Conservation (phyloP, 2,113 vertebrate species). For the Strix aluco region DNA sequence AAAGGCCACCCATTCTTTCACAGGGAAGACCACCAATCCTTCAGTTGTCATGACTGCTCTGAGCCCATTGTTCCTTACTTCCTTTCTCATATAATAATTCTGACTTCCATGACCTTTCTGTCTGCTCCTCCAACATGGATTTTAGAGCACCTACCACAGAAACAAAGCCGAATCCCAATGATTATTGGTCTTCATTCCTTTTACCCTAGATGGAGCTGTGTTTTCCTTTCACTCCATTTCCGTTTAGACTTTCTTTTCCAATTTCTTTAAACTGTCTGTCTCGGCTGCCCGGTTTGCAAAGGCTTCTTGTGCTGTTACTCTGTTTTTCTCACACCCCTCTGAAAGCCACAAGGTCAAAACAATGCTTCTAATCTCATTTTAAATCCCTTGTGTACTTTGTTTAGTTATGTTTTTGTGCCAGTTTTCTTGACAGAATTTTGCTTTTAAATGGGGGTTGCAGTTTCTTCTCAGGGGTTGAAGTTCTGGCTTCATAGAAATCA, state of each 20-base stretch:
- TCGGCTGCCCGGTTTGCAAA: neutral
- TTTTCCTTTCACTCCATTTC: constrained; percentile 50
- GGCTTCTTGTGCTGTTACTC: neutral
- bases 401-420: constrained; percentile 28
- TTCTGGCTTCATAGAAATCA: neutral
- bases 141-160: constrained; percentile 50
- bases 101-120: constrained; percentile 63
- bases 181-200: constrained; percentile 18
- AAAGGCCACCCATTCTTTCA: constrained; percentile 44
- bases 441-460: neutral
- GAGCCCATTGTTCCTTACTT: constrained; percentile 57
- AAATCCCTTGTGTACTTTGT: constrained; percentile 41
- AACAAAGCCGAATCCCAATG: constrained; percentile 17
- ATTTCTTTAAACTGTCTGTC: neutral
- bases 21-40: constrained; percentile 43
- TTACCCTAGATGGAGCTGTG: neutral
- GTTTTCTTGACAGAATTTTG: constrained; percentile 22
- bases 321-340: constrained; percentile 30
- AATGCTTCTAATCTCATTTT: constrained; percentile 50
- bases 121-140: constrained; percentile 39
- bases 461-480: constrained; percentile 11
- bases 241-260: constrained; percentile 33
- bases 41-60: constrained; percentile 13
- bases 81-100: constrained; percentile 71
- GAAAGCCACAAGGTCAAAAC: constrained; percentile 39